Base-by-base conservation (phyloP, 2,113 vertebrate genomes). In the Salvelinus fontinalis region DNA sequence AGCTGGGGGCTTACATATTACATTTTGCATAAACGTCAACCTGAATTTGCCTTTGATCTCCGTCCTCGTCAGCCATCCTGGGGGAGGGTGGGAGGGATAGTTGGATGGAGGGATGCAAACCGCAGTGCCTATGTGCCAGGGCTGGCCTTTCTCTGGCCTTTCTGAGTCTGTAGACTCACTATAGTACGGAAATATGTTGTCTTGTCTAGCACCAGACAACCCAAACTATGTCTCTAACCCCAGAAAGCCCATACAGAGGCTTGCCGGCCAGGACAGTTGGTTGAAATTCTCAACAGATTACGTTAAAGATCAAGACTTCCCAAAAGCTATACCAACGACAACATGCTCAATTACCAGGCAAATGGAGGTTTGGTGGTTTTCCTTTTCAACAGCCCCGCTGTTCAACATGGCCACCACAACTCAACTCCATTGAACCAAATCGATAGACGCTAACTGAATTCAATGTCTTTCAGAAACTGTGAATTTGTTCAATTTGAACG, bases 1-100 rank as follows among this genome's bases (percentile, higher is more conserved):
- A 85, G 90, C 92, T 92, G 88, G 91, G 91, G 94, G 87, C 90
- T 90, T 92, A 89, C 90, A 92, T 91, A 92, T 93, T 93, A 91
- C 90, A 92, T 94, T 94, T 92, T 94, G 92, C 92, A 94, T 93
- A 93, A 92, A 94, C 90, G 90, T 94, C 88, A 86, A 90, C 90
- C 89, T 88, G 93, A 93, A 94, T 94, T 93, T 92, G 87, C 84
- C 93, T 94, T 93, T 94, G 93, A 94, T 94, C 93, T 91, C 84
- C 73, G 88, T 91, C 91, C 91, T 89, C 87, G 87, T 89, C 86
- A 91, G 89, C 87, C 90, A 92, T 90, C 81, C 79, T 86, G 76
- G 83, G 82, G 81, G 79, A 83, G 72, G 78, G 22, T 16, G 69
- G 70, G 22, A 20, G 69, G 70, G 9, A 44, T 44, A 9, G 39